These are phyloP conservation scores for Calyptommatus sinebrachiatus DNA, from an alignment of 2,113 vertebrate species.

Conservation along the genomic window DNA sequence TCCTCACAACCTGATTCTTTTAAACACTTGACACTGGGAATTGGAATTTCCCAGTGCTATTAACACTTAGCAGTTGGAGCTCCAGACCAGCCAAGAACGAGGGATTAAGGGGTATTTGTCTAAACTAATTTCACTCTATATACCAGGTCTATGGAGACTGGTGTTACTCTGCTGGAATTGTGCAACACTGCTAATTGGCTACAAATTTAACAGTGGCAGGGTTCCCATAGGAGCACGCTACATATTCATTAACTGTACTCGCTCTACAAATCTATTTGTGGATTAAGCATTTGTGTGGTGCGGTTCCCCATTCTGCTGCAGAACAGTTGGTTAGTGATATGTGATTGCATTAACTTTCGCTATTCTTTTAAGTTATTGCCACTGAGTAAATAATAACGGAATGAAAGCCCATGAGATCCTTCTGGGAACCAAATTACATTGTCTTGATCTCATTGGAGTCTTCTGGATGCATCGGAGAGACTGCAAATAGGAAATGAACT, in stretches of 20 bases:
- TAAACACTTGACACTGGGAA: slow-evolving; percentile 77
- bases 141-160: slow-evolving; percentile 74
- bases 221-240: slow-evolving; percentile 61
- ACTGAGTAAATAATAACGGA: neutral
- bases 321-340: slow-evolving; percentile 27
- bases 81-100: slow-evolving; percentile 73
- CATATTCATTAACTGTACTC: slow-evolving; percentile 41
- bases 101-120: slow-evolving; percentile 82
- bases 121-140: slow-evolving; percentile 80
- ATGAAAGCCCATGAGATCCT: neutral
- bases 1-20: slow-evolving; percentile 70
- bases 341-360: slow-evolving; percentile 19
- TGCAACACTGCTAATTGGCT: slow-evolving; percentile 80
- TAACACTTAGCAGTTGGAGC: slow-evolving; percentile 76
- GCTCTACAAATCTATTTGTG: neutral
- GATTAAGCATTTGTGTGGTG: slow-evolving; percentile 25
- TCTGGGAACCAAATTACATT: neutral
- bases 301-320: slow-evolving; percentile 33
- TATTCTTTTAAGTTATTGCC: slow-evolving; percentile 4
- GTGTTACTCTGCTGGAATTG: slow-evolving; percentile 78
- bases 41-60: slow-evolving; percentile 77
- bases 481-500: rapidly evolving
- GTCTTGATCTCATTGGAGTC: neutral
- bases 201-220: slow-evolving; percentile 78
- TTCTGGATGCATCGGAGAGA: neutral